Base-by-base conservation (phyloP, 2,113 vertebrate species). In the Gila orcuttii region DNA sequence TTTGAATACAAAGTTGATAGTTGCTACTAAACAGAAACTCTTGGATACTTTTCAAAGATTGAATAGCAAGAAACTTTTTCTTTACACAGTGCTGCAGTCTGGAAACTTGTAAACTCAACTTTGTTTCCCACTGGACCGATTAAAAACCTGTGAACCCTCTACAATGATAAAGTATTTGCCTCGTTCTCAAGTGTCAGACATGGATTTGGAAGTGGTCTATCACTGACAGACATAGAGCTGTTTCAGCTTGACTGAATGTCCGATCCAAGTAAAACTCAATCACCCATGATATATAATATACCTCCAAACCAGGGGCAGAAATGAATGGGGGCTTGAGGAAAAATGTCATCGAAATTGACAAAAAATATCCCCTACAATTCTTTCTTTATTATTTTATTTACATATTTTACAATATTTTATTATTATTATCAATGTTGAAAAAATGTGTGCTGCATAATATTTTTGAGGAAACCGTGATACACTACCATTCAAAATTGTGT, bases 81-180 rank as follows among this genome's bases (percentile, higher is more conserved):
- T 71, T 23, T 45, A 13, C 23, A 74, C 39, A 45, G 23, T 8
- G 42, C 13, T 45, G 23, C 6, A 47, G 71, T 8, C 12, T 47
- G 19, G 19, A 10, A 73, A 71, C 39, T 8, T 71, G 68, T 71
- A 42, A 42, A 74, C 71, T 25, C 3, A 71, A 71, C 42, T 50
- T 76, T 76, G 15, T 19, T 76, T 76, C 74, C 74, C 74, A 52
- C 12, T 1, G 74, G 25, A 52, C 39, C 36, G 71, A 74, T 74
- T 71, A 74, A 74, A 73, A 74, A 45, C 71, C 71, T 25, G 23
- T 74, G 12, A 74, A 74, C 4, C 71, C 71, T 74, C 23, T 74
- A 11, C 25, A 52, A 31, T 52, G 74, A 76, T 52, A 76, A 76
- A 76, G 25, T 36, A 69, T 33, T 69, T 11, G 66, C 42, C n/a